Evolutionary conservation across 2,113 vertebrate genomes (phyloP), one percentile per base, ranked within the genome.

Genomic region (Pavo muticus): DNA sequence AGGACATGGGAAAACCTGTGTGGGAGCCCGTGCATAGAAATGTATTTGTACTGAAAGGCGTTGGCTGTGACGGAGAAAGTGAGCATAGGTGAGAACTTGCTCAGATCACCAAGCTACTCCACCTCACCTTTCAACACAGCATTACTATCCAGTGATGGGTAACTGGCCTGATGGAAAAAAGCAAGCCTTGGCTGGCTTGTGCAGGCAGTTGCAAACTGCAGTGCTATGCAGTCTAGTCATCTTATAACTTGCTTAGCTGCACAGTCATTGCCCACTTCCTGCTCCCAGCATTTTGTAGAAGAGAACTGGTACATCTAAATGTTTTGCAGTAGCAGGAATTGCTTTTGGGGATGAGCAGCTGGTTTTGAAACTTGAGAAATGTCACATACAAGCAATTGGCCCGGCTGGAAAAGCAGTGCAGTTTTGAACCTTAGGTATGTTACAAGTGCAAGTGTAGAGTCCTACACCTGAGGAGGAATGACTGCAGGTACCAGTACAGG

Each of bases 81-180:
- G 37, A 93, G 67, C 75, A 70, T 45, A 70, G 64, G 45, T 70
- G 90, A 90, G 45, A 71, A 10, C 79, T 90, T 91, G 79, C 82
- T 85, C 85, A 87, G 82, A 13, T 48, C 2, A 4, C 78, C 64
- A 48, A 52, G 48, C 30, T 73, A 68, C 93, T 86, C 92, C 95
- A 88, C 96, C 93, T 96, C 39, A 32, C 75, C 85, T 93, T 90
- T 90, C 93, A 90, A 44, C 91, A 94, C 29, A 71, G 42, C 84
- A 42, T 87, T 77, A 14, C 69, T 84, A 68, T 21, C 16, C 69
- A 45, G 32, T 64, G 93, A 77, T 23, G 65, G 73, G 45, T 77
- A 81, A 52, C 3, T 10, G 42, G 24, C 45, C n/a, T 10, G 78
- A 6, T 32, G 67, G 83, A 42, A 86, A 75, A 37, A 59, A 83